phyloP scores from a whole-genome alignment of 1,140 invertebrate species.

The Mamestra configurata region DNA sequence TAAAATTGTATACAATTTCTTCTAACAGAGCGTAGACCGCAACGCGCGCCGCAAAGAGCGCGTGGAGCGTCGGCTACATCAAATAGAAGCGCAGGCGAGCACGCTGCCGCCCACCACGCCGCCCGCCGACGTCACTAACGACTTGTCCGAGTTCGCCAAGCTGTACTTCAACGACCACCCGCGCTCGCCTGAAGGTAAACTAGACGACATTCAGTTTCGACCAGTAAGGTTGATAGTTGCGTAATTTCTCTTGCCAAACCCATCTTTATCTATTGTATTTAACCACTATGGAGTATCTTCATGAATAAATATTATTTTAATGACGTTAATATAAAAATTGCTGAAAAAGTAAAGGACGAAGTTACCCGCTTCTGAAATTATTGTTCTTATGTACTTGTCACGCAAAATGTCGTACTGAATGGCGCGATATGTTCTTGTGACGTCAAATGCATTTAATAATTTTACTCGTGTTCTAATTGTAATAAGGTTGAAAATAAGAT shows the following conservation, averaged over 20 bases:
- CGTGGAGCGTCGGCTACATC: conserved; percentile 95
- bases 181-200: conserved; percentile 91
- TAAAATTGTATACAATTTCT: too few relatives aligned
- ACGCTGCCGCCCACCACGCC: conserved; percentile 66
- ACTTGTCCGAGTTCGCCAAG: conserved; percentile 97
- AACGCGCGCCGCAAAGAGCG: conserved; percentile 93
- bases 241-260: background rate
- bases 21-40: conserved; percentile 81
- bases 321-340: too few relatives aligned
- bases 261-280: background rate
- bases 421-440: too few relatives aligned
- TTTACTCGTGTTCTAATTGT: background rate
- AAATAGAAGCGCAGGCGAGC: conserved; percentile 87
- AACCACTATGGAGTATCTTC: too few relatives aligned
- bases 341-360: too few relatives aligned
- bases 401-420: too few relatives aligned
- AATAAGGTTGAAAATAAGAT: background rate
- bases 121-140: conserved; percentile 87
- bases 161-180: conserved; percentile 97
- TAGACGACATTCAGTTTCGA: background rate
- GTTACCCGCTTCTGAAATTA: too few relatives aligned
- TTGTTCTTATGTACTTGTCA: too few relatives aligned
- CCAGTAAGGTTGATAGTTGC: background rate
- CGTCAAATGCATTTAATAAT: too few relatives aligned
- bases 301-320: too few relatives aligned